A percentile compares a stretch with the other conserved stretches of the same genome.
Conservation (phyloP, 2,113 vertebrate species). For the Miniopterus natalensis region DNA sequence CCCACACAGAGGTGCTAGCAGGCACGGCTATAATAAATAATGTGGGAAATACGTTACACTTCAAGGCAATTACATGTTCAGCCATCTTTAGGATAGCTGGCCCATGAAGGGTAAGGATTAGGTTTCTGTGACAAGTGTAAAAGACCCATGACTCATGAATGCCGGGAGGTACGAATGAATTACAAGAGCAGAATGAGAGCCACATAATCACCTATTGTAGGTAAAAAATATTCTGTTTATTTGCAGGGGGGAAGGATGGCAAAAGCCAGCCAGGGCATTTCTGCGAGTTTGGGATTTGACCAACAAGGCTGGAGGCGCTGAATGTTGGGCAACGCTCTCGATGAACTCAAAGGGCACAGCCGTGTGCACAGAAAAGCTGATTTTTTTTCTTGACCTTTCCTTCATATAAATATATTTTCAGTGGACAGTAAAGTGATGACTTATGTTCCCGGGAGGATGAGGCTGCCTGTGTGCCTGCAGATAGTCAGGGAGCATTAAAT, state of each 20-base stretch:
- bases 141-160: slow-evolving; percentile 89
- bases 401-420: slow-evolving; percentile 40
- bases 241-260: slow-evolving; percentile 77
- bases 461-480: neutral
- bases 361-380: neutral
- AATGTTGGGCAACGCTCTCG: slow-evolving; percentile 30
- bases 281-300: slow-evolving; percentile 48
- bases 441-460: neutral
- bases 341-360: slow-evolving; percentile 30
- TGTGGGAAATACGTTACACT: slow-evolving; percentile 90
- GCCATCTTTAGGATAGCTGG: slow-evolving; percentile 89
- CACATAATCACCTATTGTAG: slow-evolving; percentile 83
- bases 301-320: slow-evolving; percentile 45
- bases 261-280: slow-evolving; percentile 47
- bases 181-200: slow-evolving; percentile 86
- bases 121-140: slow-evolving; percentile 89
- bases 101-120: slow-evolving; percentile 89
- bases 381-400: slow-evolving; percentile 63
- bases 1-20: slow-evolving; percentile 87
- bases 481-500: neutral
- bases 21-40: slow-evolving; percentile 88
- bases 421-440: slow-evolving; percentile 54
- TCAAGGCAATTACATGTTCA: slow-evolving; percentile 90
- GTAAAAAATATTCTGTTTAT: slow-evolving; percentile 86
- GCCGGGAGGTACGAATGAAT: slow-evolving; percentile 88